Conservation (phyloP, 2,113 vertebrate species). For the Natator depressus region DNA sequence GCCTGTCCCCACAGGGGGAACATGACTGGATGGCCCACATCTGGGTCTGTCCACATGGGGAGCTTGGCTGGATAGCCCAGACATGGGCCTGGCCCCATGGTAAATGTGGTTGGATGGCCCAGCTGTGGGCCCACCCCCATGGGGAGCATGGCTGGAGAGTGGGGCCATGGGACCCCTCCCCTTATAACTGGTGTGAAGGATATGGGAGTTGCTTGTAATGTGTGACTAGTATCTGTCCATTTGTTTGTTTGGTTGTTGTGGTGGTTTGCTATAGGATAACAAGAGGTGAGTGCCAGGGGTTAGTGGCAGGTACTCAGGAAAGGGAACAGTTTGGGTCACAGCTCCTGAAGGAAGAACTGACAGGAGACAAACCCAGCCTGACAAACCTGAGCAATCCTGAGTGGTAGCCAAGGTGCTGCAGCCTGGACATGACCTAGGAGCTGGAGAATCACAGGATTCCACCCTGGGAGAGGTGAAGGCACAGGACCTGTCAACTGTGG, state of each 20-base stretch:
- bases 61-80: background rate
- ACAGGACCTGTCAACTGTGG: no score
- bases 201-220: background rate
- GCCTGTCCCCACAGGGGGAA: rapidly evolving
- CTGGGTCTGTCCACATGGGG: rapidly evolving
- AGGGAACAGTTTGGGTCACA: background rate
- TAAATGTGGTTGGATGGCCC: no score
- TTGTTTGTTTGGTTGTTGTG: no score
- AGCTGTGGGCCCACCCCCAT: no score
- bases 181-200: no score
- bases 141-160: background rate
- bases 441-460: background rate
- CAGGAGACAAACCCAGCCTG: background rate
- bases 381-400: background rate
- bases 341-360: background rate
- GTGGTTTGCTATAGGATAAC: background rate
- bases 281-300: no score
- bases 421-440: background rate
- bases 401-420: background rate
- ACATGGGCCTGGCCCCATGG: background rate
- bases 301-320: background rate
- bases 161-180: no score
- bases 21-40: background rate
- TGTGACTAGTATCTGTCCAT: no score
- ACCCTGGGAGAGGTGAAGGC: no score